A percentile compares a stretch with the other conserved stretches of the same genome.
phyloP scores from a whole-genome alignment of 2,113 vertebrate species.

The Vulpes ferrilata region DNA sequence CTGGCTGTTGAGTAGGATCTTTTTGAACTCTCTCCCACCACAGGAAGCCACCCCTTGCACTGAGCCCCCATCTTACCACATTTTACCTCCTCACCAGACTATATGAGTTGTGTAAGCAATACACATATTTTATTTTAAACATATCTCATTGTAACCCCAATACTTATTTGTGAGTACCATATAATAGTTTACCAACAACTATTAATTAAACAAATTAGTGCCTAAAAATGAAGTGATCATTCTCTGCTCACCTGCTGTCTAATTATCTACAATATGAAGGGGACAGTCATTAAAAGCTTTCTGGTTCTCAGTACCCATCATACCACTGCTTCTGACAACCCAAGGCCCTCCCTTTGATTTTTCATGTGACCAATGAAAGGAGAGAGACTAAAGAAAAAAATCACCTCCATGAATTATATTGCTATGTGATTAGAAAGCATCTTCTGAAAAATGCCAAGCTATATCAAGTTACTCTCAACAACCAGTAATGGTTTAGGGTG shows the following conservation, averaged over 20 bases:
- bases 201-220: not conserved
- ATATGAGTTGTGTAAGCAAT: not conserved
- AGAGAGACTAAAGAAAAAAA: not conserved
- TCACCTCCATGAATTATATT: not conserved
- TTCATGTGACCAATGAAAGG: not conserved
- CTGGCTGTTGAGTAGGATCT: not conserved
- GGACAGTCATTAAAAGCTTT: not conserved
- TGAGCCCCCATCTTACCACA: too few species aligned
- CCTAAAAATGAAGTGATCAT: not conserved
- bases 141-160: not conserved
- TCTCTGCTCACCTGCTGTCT: not conserved
- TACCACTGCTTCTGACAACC: not conserved
- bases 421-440: not conserved
- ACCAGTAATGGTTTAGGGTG: not conserved
- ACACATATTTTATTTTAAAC: not conserved
- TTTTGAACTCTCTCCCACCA: not conserved
- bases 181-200: not conserved
- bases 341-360: not conserved
- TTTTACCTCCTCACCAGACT: not conserved
- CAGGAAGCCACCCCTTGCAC: not conserved
- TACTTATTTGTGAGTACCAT: not conserved
- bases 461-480: not conserved
- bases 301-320: not conserved
- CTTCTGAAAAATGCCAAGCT: constrained; percentile 14
- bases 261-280: not conserved